phyloP scores from a whole-genome alignment of 2,113 vertebrate genomes.

The Leucoraja erinaceus region DNA sequence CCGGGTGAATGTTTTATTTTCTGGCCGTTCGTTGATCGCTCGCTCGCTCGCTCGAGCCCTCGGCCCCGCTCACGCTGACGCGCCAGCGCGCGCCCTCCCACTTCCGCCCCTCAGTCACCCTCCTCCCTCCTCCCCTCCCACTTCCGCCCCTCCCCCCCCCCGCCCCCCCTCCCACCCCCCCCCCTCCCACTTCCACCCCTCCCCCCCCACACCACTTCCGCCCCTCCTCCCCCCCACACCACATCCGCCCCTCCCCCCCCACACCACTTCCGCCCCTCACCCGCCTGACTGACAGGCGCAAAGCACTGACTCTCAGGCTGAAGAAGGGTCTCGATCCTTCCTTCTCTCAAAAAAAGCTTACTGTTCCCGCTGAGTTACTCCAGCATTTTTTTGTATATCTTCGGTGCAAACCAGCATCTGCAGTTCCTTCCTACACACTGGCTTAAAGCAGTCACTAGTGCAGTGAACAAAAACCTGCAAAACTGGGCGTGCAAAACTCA shows the following conservation, averaged over 20 bases:
- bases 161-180: too few species aligned
- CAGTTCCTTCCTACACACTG: too few species aligned
- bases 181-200: constrained; percentile 39
- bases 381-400: too few species aligned
- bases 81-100: constrained; percentile 17
- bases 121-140: constrained; percentile 43
- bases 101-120: constrained; percentile 5
- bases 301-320: too few species aligned
- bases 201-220: constrained; percentile 44
- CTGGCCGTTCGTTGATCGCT: too few species aligned
- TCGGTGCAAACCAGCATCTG: too few species aligned
- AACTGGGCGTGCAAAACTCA: too few species aligned
- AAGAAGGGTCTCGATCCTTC: too few species aligned
- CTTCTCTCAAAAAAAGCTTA: too few species aligned
- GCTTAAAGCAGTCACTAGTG: too few species aligned
- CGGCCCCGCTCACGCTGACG: constrained; percentile 14
- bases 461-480: too few species aligned
- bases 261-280: constrained; percentile 51
- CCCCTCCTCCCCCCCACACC: constrained; percentile 58
- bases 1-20: not conserved
- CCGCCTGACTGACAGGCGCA: constrained; percentile 22
- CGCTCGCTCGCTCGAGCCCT: not conserved
- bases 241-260: constrained; percentile 46
- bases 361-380: too few species aligned
- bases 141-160: not conserved